Percentiles rank a stretch among this genome's conserved stretches.
Evolutionary conservation across 2,797 vertebrate genomes (phyloP).

Genomic region (Danio aesculapii): DNA sequence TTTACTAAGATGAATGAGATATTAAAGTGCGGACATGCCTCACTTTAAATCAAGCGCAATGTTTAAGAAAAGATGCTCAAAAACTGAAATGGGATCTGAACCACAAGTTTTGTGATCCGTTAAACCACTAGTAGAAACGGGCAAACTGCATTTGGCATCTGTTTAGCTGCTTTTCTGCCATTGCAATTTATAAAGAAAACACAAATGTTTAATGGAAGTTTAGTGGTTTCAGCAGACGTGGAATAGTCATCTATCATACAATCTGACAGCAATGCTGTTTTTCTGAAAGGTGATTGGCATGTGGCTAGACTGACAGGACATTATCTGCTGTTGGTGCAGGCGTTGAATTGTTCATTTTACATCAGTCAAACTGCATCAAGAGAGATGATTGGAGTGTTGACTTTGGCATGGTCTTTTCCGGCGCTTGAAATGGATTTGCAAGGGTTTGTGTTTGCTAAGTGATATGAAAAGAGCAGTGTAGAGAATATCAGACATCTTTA

Average conservation of each 20-base stretch:
- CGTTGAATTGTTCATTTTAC: constrained; percentile 51
- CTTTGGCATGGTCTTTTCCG: constrained; percentile 38
- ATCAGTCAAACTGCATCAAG: constrained; percentile 51
- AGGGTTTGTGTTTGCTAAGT: constrained; percentile 19
- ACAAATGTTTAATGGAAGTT: not conserved
- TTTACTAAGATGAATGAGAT: no score
- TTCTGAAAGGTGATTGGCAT: constrained; percentile 3
- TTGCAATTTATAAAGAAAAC: constrained; percentile 3
- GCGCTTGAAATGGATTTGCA: constrained; percentile 51
- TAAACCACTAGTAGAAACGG: no score
- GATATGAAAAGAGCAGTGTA: constrained; percentile 39
- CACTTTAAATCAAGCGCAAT: no score
- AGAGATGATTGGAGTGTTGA: constrained; percentile 58
- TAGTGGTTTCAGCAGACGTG: not conserved
- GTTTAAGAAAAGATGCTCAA: no score
- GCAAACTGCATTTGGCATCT: not conserved
- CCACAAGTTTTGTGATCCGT: no score
- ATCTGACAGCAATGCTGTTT: constrained; percentile 10
- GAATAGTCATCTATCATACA: constrained; percentile 3
- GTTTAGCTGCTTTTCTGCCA: not conserved
- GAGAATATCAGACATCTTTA: constrained; percentile 25
- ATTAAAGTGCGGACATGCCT: no score
- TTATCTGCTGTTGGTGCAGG: constrained; percentile 31
- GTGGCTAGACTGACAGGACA: constrained; percentile 24
- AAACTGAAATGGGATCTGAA: no score